Base-by-base conservation (phyloP, 2,888 invertebrate genomes). In the Hirudinaria manillensis region DNA sequence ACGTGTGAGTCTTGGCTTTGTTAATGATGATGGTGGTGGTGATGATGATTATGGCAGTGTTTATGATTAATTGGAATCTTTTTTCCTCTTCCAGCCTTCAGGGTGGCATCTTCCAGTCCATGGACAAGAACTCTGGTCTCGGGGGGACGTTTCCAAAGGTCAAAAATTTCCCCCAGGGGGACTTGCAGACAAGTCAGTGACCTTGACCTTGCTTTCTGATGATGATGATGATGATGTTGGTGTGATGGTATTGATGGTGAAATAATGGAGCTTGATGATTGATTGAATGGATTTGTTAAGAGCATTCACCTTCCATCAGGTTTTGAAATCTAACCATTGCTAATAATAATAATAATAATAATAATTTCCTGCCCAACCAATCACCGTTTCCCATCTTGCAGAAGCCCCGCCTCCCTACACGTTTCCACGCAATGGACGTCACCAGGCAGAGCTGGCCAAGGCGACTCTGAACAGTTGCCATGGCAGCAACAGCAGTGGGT, bases 391-490 rank as follows among this genome's bases (percentile, higher is more conserved):
- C 19, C 38, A n/a, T 51, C 27, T 55, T 34, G 36, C 73, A 61
- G 65, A 65, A 19, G n/a, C 36, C 13, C 56, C 65, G 2, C 75
- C 77, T 7, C 75, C 77, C 36, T 76, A 70, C 77, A 77, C 77
- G 16, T 74, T 75, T 36, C 77, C 71, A 32, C 72, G 77, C 38
- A 74, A 51, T 29, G 68, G 73, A 27, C 45, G 68, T 7, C 76
- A 51, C 51, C 71, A 32, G n/a, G 13, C 13, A 3, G 27, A 36
- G 6, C 53, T 27, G 29, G 55, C 16, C 10, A 29, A 24, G 61
- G 61, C 6, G 24, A 73, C 36, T 29, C 3, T 21, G 13, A 65
- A 16, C 21, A 56, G 56, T 21, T 21, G 19, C 32, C 19, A 29
- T 55, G 29, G 53, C 72, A 72, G 1, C 29, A 29, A 24, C 38